Percentiles rank a stretch among this genome's conserved stretches.
Evolutionary conservation across 2,113 vertebrate genomes (phyloP).

Genomic region (Callospermophilus lateralis): DNA sequence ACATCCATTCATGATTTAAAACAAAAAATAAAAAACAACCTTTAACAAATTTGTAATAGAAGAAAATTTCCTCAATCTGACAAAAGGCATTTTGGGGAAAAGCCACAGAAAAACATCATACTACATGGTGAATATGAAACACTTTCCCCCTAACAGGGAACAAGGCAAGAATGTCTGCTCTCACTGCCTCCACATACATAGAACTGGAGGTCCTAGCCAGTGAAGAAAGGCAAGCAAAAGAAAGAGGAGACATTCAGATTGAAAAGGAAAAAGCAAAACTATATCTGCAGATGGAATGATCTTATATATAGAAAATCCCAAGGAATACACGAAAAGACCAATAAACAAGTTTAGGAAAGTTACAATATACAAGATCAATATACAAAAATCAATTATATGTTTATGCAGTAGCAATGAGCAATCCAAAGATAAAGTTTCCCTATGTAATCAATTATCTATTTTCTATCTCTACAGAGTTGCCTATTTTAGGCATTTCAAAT

Average conservation of each 20-base stretch:
- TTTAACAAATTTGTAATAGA: background rate
- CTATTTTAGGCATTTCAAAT: background rate
- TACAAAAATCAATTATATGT: background rate
- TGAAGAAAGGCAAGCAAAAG: constrained; percentile 3
- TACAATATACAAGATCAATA: constrained; percentile 25
- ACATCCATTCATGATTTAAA: background rate
- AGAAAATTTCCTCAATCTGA: background rate
- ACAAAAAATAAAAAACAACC: background rate
- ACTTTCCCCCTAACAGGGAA: background rate
- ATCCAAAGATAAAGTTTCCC: background rate
- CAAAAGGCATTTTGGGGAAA: background rate
- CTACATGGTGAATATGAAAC: background rate
- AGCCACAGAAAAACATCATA: background rate
- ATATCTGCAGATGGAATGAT: background rate
- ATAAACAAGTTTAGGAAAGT: background rate
- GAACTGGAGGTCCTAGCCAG: background rate
- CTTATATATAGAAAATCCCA: background rate
- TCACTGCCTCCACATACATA: background rate
- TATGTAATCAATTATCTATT: background rate
- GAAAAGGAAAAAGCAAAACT: constrained; percentile 5
- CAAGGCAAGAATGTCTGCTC: background rate
- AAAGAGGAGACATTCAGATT: background rate
- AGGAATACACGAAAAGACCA: background rate
- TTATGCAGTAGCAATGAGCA: background rate
- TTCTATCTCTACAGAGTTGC: constrained; percentile 27